Percentiles rank a stretch among this genome's conserved stretches.
These are phyloP conservation scores for Catotricha subobsoleta DNA, from an alignment of 2,888 invertebrate genomes.

Conservation along the genomic window DNA sequence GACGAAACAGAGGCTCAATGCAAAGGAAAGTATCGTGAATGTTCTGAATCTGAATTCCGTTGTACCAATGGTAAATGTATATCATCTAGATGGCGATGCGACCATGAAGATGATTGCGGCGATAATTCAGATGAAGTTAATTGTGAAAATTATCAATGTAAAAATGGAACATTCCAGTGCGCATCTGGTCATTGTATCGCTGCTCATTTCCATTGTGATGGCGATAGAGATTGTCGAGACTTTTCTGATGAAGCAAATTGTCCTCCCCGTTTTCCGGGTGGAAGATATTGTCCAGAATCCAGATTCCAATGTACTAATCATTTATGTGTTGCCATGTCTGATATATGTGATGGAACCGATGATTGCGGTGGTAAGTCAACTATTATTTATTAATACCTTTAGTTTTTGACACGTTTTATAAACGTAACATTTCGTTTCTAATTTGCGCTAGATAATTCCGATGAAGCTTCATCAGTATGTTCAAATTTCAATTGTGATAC, in stretches of 20 bases:
- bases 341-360: constrained; percentile 83
- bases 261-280: constrained; percentile 71
- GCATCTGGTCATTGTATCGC: constrained; percentile 85
- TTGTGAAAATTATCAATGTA: constrained; percentile 69
- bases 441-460: no score
- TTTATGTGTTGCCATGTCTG: constrained; percentile 73
- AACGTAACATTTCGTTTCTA: no score
- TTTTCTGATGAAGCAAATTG: constrained; percentile 81
- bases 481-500: constrained; percentile 74
- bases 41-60: constrained; percentile 83
- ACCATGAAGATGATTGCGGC: constrained; percentile 92
- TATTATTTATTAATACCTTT: no score
- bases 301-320: constrained; percentile 87
- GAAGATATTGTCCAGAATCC: constrained; percentile 73
- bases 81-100: constrained; percentile 74
- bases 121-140: constrained; percentile 81
- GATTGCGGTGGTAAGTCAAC: constrained; percentile 93
- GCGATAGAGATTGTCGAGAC: constrained; percentile 74
- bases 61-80: constrained; percentile 82
- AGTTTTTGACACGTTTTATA: no score
- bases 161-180: constrained; percentile 83
- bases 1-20: constrained; percentile 74
- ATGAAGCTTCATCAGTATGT: constrained; percentile 66
- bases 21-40: constrained; percentile 66
- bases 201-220: constrained; percentile 73